phyloP scores from a whole-genome alignment of 2,888 invertebrate species.

The Drosophila ustulata region DNA sequence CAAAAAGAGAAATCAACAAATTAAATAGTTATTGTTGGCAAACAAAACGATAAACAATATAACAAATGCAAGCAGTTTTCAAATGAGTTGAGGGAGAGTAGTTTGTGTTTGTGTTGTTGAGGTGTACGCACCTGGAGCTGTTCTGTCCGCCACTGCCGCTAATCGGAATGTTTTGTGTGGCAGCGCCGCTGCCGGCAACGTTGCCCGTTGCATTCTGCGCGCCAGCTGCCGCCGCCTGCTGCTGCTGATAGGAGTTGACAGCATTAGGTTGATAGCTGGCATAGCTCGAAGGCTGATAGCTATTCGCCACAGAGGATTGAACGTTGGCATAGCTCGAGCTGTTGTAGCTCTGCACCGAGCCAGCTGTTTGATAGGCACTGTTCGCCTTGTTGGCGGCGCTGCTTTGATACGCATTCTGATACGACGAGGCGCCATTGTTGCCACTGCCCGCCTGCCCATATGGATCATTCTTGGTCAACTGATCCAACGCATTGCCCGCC shows the following conservation, averaged over 20 bases:
- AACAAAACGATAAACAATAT: conserved; percentile 21
- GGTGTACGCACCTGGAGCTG: conserved; percentile 79
- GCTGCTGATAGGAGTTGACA: conserved; percentile 85
- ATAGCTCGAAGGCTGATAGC: conserved; percentile 84
- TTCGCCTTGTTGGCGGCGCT: conserved; percentile 81
- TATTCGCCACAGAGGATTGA: conserved; percentile 83
- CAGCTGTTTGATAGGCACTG: conserved; percentile 82
- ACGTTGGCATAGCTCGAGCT: conserved; percentile 84
- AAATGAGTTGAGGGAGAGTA: not conserved
- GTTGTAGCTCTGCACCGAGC: conserved; percentile 82
- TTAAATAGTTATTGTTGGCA: conserved; percentile 5
- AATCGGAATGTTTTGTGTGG: conserved; percentile 85
- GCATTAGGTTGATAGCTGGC: conserved; percentile 84
- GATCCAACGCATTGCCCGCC: conserved; percentile 81
- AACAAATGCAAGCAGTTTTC: conserved; percentile 23
- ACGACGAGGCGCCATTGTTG: conserved; percentile 65
- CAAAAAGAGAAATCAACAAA: conserved; percentile 2
- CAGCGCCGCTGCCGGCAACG: conserved; percentile 73
- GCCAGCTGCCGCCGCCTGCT: conserved; percentile 66
- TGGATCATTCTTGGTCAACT: conserved; percentile 84
- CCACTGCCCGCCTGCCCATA: conserved; percentile 82
- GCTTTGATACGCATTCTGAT: conserved; percentile 84
- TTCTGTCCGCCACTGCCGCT: conserved; percentile 83
- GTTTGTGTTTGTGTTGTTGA: not conserved
- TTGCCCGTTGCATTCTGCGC: conserved; percentile 76